Conservation (phyloP, 2,888 invertebrate species). For the Ischnura elegans region DNA sequence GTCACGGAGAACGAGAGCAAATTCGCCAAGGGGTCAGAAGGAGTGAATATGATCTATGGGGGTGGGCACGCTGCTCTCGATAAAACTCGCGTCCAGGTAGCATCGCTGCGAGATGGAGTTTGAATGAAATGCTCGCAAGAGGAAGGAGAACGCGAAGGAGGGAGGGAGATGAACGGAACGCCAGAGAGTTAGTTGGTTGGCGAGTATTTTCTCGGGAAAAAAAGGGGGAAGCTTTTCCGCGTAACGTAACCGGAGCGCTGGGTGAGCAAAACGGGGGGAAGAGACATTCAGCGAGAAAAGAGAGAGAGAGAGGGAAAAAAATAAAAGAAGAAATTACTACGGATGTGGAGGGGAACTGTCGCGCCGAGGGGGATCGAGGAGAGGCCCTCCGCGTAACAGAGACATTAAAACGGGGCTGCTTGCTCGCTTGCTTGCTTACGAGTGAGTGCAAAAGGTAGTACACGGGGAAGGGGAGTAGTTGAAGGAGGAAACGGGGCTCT, state of each 20-base stretch:
- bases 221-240: not conserved
- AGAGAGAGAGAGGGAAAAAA: no score
- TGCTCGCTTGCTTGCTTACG: not conserved
- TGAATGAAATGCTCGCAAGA: conserved; percentile 11
- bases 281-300: no score
- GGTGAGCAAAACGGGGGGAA: not conserved
- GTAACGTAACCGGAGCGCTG: conserved; percentile 8
- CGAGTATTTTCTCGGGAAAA: conserved; percentile 4
- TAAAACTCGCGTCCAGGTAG: not conserved
- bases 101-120: not conserved
- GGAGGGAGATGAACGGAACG: not conserved
- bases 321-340: not conserved
- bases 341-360: conserved; percentile 5
- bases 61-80: not conserved
- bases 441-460: not conserved
- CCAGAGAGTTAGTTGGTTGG: not conserved
- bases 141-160: not conserved
- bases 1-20: not conserved
- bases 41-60: not conserved
- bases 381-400: conserved; percentile 44
- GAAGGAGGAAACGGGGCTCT: conserved; percentile 8
- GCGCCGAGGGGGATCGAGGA: not conserved
- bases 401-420: not conserved
- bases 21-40: not conserved
- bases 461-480: not conserved